Base-by-base conservation (phyloP, 2,888 invertebrate species). In the Allacma fusca region DNA sequence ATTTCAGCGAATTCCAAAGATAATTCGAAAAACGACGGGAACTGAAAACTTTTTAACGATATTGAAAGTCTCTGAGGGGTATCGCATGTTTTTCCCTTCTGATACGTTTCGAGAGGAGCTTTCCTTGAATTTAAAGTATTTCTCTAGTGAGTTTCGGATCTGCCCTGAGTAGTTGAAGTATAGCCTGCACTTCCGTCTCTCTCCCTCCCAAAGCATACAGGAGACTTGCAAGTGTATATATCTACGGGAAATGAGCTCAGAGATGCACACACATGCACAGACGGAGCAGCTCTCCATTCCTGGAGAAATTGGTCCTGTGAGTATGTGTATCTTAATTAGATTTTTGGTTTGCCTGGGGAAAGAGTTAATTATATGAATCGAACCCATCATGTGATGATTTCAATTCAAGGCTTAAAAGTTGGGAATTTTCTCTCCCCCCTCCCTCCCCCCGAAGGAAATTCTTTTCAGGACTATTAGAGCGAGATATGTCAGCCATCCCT, bases 351-450 rank as follows among this genome's bases (percentile, higher is more conserved):
- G 73, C 40, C 64, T 24, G 1, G 21, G 44, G 74, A 65, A 62
- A 71, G 44, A 77, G 72, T 77, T 77, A 77, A 77, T 77, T 77
- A 77, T 65, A 65, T 64, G 67, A 72, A 72, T 76, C 72, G 50
- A 72, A 77, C 26, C 64, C 72, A 67, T 72, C 72, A 72, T 44
- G 65, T 62, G 29, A 62, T 62, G 57, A 70, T 76, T 76, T 76
- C 71, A 62, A 73, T 73, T 62, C 50, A 34, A 29, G 62, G 72
- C 26, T 29, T 71, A 57, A 62, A 76, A 76, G 70, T 70, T 62
- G 21, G 76, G 71, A 75, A 67, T 68, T 75, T 68, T 68, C 23
- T 34, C 9, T 34, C 34, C 4, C 34, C 34, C 34, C 34, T 34
- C 23, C 9, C 9, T 34, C 34, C 4, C 34, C 34, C 34, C 34